Conservation (phyloP, 2,888 invertebrate species). For the Drosophila nigritarsus region DNA sequence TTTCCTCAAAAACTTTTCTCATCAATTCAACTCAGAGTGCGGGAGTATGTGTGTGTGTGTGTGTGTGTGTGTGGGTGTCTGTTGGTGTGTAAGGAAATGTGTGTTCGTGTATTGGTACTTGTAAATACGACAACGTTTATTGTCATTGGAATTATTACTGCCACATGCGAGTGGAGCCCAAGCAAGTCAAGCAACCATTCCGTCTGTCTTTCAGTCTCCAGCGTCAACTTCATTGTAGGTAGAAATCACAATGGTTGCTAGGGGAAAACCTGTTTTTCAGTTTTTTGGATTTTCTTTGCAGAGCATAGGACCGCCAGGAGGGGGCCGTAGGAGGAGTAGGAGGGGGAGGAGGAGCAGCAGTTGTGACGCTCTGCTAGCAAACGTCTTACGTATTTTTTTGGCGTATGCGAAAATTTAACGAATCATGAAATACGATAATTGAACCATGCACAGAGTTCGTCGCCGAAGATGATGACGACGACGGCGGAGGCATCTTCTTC, state of each 20-base stretch:
- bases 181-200: slow-evolving; percentile 32
- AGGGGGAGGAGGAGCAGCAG: not conserved
- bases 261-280: slow-evolving; percentile 77
- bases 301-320: slow-evolving; percentile 13
- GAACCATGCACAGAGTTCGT: slow-evolving; percentile 83
- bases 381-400: slow-evolving; percentile 69
- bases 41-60: slow-evolving; percentile 26
- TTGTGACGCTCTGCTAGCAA: slow-evolving; percentile 28
- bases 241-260: slow-evolving; percentile 78
- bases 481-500: slow-evolving; percentile 48
- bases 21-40: slow-evolving; percentile 74
- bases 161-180: slow-evolving; percentile 55
- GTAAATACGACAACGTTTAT: slow-evolving; percentile 81
- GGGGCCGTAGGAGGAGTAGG: not conserved
- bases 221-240: slow-evolving; percentile 63
- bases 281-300: slow-evolving; percentile 65
- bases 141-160: slow-evolving; percentile 80
- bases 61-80: slow-evolving; percentile 28
- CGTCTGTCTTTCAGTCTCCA: slow-evolving; percentile 39
- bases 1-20: slow-evolving; percentile 82
- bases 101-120: slow-evolving; percentile 60
- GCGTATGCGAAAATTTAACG: slow-evolving; percentile 83
- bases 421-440: slow-evolving; percentile 84
- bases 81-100: slow-evolving; percentile 17
- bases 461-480: slow-evolving; percentile 43